A percentile compares a stretch with the other conserved stretches of the same genome.
Evolutionary conservation across 2,888 invertebrate species (phyloP).

Genomic region (Ochropleura plecta): DNA sequence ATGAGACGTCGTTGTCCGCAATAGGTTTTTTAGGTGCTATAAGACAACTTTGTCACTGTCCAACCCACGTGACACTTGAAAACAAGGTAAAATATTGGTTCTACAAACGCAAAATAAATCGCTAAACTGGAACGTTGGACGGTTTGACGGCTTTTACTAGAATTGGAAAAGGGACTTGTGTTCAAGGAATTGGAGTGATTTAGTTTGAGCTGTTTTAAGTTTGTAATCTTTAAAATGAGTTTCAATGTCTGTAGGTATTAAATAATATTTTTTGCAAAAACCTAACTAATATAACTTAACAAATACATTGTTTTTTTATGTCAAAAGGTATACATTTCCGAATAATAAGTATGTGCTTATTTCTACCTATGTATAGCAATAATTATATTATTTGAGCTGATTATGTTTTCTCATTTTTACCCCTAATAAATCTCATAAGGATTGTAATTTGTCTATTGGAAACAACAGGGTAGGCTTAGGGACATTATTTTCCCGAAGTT

Average conservation of each 20-base stretch:
- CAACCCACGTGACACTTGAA: conserved; percentile 59
- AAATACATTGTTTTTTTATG: too few species aligned
- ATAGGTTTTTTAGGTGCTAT: conserved; percentile 69
- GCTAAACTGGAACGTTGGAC: conserved; percentile 7
- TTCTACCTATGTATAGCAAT: not conserved
- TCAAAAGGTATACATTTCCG: not conserved
- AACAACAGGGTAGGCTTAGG: conserved; percentile 38
- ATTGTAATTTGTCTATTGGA: conserved; percentile 20
- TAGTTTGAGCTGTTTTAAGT: conserved; percentile 1
- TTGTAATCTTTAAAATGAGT: conserved; percentile 16
- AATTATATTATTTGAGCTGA: not conserved
- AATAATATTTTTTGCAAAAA: not conserved
- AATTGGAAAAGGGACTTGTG: conserved; percentile 36
- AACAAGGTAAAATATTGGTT: conserved; percentile 59
- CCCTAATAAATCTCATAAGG: not conserved
- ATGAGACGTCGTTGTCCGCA: conserved; percentile 71
- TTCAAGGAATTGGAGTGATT: conserved; percentile 15
- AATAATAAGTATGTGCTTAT: not conserved
- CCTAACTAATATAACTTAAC: not conserved
- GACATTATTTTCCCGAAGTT: conserved; percentile 16
- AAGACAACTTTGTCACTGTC: conserved; percentile 76
- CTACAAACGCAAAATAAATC: conserved; percentile 51
- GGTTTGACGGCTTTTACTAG: conserved; percentile 20
- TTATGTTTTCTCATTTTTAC: not conserved
- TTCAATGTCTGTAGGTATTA: conserved; percentile 6